Conservation (phyloP, 2,797 vertebrate genomes). For the Gymnothorax javanicus region DNA sequence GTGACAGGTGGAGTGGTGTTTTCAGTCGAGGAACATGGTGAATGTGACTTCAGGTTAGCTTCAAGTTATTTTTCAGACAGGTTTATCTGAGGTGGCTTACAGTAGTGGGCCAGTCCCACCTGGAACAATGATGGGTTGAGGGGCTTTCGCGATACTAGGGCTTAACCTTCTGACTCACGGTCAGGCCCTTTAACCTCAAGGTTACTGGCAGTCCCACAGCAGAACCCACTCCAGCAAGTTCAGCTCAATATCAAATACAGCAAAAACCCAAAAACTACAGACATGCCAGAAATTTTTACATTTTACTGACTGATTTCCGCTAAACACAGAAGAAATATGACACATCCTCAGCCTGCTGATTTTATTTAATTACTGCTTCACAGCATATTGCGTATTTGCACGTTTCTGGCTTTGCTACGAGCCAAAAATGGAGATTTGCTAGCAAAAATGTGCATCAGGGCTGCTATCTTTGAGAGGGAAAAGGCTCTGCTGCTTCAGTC, state of each 20-base stretch:
- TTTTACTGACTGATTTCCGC: constrained; percentile 15
- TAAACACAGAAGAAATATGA: constrained; percentile 14
- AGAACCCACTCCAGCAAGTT: neutral
- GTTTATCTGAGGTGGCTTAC: too few species aligned
- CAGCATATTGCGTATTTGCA: constrained; percentile 1
- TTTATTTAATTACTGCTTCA: neutral
- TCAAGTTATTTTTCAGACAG: too few species aligned
- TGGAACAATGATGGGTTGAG: too few species aligned
- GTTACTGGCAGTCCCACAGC: too few species aligned
- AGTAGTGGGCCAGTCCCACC: too few species aligned
- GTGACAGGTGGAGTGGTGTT: neutral
- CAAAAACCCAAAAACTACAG: neutral
- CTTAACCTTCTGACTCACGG: too few species aligned
- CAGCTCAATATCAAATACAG: neutral
- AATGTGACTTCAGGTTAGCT: neutral
- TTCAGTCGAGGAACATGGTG: neutral
- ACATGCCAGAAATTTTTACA: neutral
- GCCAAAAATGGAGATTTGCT: constrained; percentile 13
- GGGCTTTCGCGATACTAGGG: too few species aligned
- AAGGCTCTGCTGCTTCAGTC: neutral
- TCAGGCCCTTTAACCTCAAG: too few species aligned
- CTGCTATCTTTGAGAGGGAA: neutral
- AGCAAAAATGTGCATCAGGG: neutral
- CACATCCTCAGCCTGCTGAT: neutral
- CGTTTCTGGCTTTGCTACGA: neutral